phyloP scores from a whole-genome alignment of 1,140 invertebrate genomes.

The Homalodisca vitripennis region DNA sequence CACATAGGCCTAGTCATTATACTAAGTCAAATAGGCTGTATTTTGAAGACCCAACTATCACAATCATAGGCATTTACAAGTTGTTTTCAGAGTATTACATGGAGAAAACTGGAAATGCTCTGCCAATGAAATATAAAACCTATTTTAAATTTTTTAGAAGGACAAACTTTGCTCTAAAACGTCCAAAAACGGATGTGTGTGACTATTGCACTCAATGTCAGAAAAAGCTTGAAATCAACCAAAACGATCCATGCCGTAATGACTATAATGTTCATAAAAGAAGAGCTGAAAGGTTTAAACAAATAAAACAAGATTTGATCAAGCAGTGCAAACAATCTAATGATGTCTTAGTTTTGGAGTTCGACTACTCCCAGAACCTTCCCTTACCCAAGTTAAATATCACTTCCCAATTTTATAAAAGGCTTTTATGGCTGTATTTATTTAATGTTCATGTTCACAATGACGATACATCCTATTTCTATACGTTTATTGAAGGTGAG shows the following conservation, averaged over 20 bases:
- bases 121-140: constrained; percentile 27
- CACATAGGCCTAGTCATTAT: constrained; percentile 27
- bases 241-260: constrained; percentile 23
- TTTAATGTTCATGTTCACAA: constrained; percentile 36
- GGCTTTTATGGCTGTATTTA: constrained; percentile 32
- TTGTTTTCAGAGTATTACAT: neutral
- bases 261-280: constrained; percentile 19
- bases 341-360: constrained; percentile 30
- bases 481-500: constrained; percentile 26
- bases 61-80: constrained; percentile 5
- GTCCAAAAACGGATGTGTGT: constrained; percentile 30
- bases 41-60: neutral
- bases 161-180: constrained; percentile 27
- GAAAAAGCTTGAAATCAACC: constrained; percentile 23
- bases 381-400: constrained; percentile 31
- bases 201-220: constrained; percentile 29
- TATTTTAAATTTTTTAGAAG: constrained; percentile 33
- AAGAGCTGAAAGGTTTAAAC: constrained; percentile 12
- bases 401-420: constrained; percentile 33
- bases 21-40: constrained; percentile 25
- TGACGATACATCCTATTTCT: constrained; percentile 21
- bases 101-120: constrained; percentile 4
- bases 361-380: constrained; percentile 36
- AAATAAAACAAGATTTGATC: constrained; percentile 21
- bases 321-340: constrained; percentile 12